Conservation (phyloP, 2,888 invertebrate species). For the Hypsopygia costalis region DNA sequence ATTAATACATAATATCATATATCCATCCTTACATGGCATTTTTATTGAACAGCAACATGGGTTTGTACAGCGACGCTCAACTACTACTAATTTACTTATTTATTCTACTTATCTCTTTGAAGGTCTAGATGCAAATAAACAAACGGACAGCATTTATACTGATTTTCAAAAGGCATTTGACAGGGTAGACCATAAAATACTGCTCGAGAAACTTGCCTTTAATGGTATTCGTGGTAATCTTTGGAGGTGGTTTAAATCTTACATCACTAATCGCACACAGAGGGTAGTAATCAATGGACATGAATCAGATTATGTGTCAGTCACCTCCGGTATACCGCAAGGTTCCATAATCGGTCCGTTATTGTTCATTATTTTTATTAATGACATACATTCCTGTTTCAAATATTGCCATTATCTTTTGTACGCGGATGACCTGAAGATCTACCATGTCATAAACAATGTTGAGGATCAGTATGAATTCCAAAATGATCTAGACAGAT, state of each 20-base stretch:
- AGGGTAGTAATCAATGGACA: slow-evolving; percentile 11
- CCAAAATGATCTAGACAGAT: no score
- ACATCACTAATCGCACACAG: slow-evolving; percentile 13
- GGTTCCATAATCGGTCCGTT: slow-evolving; percentile 18
- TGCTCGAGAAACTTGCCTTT: slow-evolving; percentile 12
- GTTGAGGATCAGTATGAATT: no score
- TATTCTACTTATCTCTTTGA: slow-evolving; percentile 2
- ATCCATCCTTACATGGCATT: slow-evolving; percentile 1
- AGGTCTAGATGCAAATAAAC: not conserved
- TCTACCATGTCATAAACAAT: no score
- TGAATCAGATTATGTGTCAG: slow-evolving; percentile 10
- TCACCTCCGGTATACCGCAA: slow-evolving; percentile 16
- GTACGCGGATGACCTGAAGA: not conserved
- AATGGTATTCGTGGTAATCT: slow-evolving; percentile 15
- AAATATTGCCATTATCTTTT: not conserved
- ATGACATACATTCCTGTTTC: slow-evolving; percentile 1
- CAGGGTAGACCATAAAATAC: slow-evolving; percentile 15
- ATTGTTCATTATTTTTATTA: slow-evolving; percentile 11
- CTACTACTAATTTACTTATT: not conserved
- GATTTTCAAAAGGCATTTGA: slow-evolving; percentile 18
- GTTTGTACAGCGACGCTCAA: slow-evolving; percentile 2
- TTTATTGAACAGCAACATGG: slow-evolving; percentile 8
- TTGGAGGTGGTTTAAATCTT: slow-evolving; percentile 13
- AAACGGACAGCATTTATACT: slow-evolving; percentile 10
- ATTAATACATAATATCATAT: slow-evolving; percentile 7